Base-by-base conservation (phyloP, 53 echinoderm and acorn worm species). In the Antedon mediterranea region DNA sequence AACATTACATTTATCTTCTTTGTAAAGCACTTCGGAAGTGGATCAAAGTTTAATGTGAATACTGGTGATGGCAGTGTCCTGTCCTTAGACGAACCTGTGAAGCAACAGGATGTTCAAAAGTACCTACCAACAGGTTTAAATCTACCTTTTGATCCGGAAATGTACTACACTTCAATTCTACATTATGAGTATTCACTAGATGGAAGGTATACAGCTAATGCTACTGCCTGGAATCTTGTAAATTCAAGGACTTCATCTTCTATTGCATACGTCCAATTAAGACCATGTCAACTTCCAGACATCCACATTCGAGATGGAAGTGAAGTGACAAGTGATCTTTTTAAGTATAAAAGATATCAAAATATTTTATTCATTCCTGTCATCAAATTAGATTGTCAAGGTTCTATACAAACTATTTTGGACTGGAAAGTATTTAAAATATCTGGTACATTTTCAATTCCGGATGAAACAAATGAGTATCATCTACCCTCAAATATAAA, bases 341-440 rank as follows among this genome's bases (percentile, higher is more conserved):
- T 76, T 30, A 84, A 85, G 28, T 87, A 89, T 75, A 78, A 74
- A 71, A 76, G 89, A 20, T 79, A 71, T 30, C 77, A 79, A n/a
- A 33, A 86, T 3, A 44, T 91, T 27, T 71, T 81, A 43, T 84
- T 91, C 14, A 76, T 78, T 32, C 85, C 80, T 20, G 71, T 76
- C 0, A 81, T 92, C 23, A 33, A 28, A 7, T 28, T 87, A 0
- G 78, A 87, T 72, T 91, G 91, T 73, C 76, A 73, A 30, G 74
- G 71, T n/a, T 85, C 87, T 0, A 85, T 71, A 26, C 77, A 43
- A 43, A 72, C 82, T 18, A 31, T 31, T 29, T 86, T 87, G 43
- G 79, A 84, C 31, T 95, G 95, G 95, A 41, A 77, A 29, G 34
- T 91, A 3, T 87, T 79, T 80, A 78, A 76, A 71, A 84, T 95